Percentiles rank a stretch among this genome's conserved stretches.
Conservation (phyloP, 2,888 invertebrate genomes). For the Tetrapedia diversipes region DNA sequence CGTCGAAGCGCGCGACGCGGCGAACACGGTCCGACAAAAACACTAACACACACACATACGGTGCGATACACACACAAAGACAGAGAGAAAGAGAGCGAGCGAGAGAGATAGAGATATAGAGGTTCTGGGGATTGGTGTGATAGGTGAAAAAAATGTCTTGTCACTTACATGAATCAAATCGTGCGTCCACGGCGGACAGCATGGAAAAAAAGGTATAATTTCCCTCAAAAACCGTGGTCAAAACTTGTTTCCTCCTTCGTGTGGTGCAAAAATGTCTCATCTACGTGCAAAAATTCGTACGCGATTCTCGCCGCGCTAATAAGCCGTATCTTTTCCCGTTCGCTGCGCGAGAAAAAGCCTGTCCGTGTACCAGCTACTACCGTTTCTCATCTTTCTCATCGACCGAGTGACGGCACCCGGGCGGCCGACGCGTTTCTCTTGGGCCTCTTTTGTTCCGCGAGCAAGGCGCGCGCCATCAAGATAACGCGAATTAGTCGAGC, state of each 20-base stretch:
- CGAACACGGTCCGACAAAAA: constrained; percentile 66
- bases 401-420: no score
- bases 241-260: constrained; percentile 72
- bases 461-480: neutral
- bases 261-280: constrained; percentile 71
- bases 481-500: neutral
- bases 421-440: no score
- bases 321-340: constrained; percentile 4
- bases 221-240: constrained; percentile 80
- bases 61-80: constrained; percentile 71
- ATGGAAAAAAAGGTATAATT: constrained; percentile 81
- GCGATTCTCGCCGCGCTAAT: constrained; percentile 29
- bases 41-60: constrained; percentile 65
- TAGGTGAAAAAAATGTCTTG: constrained; percentile 75
- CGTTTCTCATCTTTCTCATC: neutral
- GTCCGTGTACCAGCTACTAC: neutral
- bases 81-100: no score
- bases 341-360: neutral
- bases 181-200: constrained; percentile 80
- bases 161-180: constrained; percentile 80
- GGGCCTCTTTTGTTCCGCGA: neutral
- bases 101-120: no score
- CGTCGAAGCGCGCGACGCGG: constrained; percentile 69
- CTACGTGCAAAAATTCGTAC: constrained; percentile 67
- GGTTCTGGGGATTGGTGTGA: constrained; percentile 66